These are phyloP conservation scores for Stegastes partitus DNA, from an alignment of 2,113 vertebrate species.

Conservation along the genomic window DNA sequence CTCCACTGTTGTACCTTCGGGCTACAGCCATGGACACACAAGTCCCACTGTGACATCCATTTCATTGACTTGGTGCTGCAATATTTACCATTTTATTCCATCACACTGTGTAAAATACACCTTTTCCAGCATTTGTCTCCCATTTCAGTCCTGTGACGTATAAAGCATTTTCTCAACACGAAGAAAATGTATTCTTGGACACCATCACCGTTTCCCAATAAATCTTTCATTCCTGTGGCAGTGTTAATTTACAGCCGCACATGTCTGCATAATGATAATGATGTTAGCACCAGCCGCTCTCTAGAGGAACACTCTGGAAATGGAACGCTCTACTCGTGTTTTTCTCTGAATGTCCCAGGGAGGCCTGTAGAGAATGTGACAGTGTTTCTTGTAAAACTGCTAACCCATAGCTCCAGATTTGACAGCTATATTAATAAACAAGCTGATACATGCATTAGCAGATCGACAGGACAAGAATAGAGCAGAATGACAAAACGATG, in stretches of 20 bases:
- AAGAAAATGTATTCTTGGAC: background rate
- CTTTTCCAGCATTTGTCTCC: slow-evolving; percentile 23
- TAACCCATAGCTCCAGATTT: slow-evolving; percentile 45
- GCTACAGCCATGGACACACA: slow-evolving; percentile 66
- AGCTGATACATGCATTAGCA: slow-evolving; percentile 46
- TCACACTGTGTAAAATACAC: slow-evolving; percentile 47
- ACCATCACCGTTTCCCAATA: background rate
- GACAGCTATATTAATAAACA: slow-evolving; percentile 61
- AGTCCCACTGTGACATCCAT: slow-evolving; percentile 69
- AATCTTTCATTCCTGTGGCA: slow-evolving; percentile 18
- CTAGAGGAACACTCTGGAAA: slow-evolving; percentile 27
- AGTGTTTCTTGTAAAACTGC: slow-evolving; percentile 50
- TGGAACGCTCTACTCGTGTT: slow-evolving; percentile 30
- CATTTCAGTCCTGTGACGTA: background rate
- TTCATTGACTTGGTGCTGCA: slow-evolving; percentile 63
- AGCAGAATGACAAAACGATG: slow-evolving; percentile 47
- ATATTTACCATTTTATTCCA: slow-evolving; percentile 59
- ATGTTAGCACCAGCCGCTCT: slow-evolving; percentile 38
- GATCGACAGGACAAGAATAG: slow-evolving; percentile 46
- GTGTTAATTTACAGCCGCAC: slow-evolving; percentile 41
- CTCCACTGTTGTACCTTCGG: slow-evolving; percentile 68
- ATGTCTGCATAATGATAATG: slow-evolving; percentile 47
- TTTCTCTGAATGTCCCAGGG: slow-evolving; percentile 43
- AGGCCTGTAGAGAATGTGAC: slow-evolving; percentile 37
- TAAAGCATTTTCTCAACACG: background rate